Conservation (phyloP, 2,797 vertebrate genomes). For the Tokudaia tokunoshimensis region DNA sequence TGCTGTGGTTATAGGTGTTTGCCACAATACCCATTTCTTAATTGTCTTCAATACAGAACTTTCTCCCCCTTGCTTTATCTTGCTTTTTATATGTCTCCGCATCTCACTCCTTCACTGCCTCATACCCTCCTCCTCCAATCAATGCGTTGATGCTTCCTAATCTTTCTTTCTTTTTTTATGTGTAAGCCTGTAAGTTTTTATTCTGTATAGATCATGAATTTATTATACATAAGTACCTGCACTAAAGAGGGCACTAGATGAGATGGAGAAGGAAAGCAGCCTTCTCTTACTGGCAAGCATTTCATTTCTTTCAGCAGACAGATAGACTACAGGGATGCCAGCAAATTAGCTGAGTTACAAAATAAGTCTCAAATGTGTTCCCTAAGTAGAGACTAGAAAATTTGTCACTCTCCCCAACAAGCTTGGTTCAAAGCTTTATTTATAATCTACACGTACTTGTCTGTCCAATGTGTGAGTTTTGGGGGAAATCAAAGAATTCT, state of each 20-base stretch:
- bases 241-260: background rate
- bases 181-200: too few species aligned
- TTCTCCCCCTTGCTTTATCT: fast-evolving
- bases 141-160: too few species aligned
- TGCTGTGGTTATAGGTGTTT: background rate
- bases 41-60: background rate
- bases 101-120: too few species aligned
- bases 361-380: background rate
- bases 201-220: too few species aligned
- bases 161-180: background rate
- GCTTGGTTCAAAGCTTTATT: background rate
- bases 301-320: background rate
- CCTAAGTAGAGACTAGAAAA: background rate
- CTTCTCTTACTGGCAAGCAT: background rate
- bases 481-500: background rate
- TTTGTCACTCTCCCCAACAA: background rate
- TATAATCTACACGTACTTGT: background rate
- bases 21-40: background rate
- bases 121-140: background rate
- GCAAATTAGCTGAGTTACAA: background rate
- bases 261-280: background rate
- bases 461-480: background rate
- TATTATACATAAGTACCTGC: too few species aligned
- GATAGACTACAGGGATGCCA: background rate
- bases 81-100: fast-evolving